These are phyloP conservation scores for Anthophora plumipes DNA, from an alignment of 2,888 invertebrate species.

Conservation along the genomic window DNA sequence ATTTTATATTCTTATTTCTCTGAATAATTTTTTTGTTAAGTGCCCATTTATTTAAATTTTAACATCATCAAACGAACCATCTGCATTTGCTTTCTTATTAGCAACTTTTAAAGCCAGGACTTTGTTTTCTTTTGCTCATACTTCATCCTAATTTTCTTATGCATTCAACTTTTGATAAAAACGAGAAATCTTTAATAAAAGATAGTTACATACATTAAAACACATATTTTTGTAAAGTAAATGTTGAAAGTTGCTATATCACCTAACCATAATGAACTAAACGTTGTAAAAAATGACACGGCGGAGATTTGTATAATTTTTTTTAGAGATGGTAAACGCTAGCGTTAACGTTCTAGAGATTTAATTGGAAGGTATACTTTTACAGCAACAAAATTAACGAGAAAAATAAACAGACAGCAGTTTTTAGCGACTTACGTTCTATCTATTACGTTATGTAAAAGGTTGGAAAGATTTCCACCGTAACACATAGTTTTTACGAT, in stretches of 20 bases:
- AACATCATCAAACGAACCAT: background rate
- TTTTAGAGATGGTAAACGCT: too few relatives aligned
- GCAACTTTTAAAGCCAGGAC: too few relatives aligned
- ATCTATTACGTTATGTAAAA: constrained; percentile 1
- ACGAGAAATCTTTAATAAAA: too few relatives aligned
- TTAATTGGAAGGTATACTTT: background rate
- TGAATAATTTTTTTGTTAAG: background rate
- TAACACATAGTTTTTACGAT: background rate
- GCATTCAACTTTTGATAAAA: too few relatives aligned
- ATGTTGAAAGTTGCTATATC: too few relatives aligned
- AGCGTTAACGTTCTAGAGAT: background rate
- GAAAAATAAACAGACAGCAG: background rate
- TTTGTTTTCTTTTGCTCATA: too few relatives aligned
- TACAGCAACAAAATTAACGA: background rate
- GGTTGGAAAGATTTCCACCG: background rate
- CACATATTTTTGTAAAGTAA: too few relatives aligned
- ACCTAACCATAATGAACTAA: too few relatives aligned
- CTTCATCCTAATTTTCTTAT: too few relatives aligned
- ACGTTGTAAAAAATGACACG: too few relatives aligned
- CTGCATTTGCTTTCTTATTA: background rate
- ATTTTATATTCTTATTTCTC: background rate
- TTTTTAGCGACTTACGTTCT: background rate
- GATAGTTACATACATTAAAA: too few relatives aligned
- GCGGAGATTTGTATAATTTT: too few relatives aligned
- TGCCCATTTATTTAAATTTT: background rate